Base-by-base conservation (phyloP, 2,797 vertebrate species). In the Phataginus tricuspis region DNA sequence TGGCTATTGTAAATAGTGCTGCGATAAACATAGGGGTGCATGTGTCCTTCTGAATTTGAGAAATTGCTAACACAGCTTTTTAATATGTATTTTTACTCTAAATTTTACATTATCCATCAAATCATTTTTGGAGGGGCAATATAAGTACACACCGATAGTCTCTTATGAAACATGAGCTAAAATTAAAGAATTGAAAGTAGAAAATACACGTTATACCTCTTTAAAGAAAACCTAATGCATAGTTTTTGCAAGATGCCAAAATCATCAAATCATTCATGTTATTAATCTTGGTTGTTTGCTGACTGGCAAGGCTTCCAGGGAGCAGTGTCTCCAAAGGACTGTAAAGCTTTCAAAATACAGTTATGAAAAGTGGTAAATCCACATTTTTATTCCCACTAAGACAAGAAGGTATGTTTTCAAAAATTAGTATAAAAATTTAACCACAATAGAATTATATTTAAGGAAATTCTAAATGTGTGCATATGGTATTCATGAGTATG, bases 301-400 rank as follows among this genome's bases (percentile, higher is more conserved):
- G 93, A 94, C 95, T 86, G 93, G 68, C 86, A 94, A 86, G 39
- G 42, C 51, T 96, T 96, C n/a, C 68, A 53, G 64, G 78, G 16
- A 89, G 23, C 63, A 82, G 37, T 64, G n/a, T 89, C 95, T 95
- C 93, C 88, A 97, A 92, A 96, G 89, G 85, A 94, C 92, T 86
- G 91, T 68, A 84, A 83, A 69, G 42, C 71, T 96, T 93, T 97
- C 90, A 90, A 96, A 93, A 86, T 25, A 39, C 8, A 79, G 77
- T 93, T 88, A 95, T 45, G 49, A 87, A 95, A 96, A 82, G 49
- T 75, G 27, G 64, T 68, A 66, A 96, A 59, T 85, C 94, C 91
- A 96, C 42, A 80, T 72, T 93, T 95, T 97, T 78, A 10, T 97
- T 97, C 97, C 89, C 97, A 92, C 11, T 51, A 27, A 95, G 53